Percentiles rank a stretch among this genome's conserved stretches.
Evolutionary conservation across 1,140 invertebrate genomes (phyloP).

Genomic region (Antheraea mylitta): DNA sequence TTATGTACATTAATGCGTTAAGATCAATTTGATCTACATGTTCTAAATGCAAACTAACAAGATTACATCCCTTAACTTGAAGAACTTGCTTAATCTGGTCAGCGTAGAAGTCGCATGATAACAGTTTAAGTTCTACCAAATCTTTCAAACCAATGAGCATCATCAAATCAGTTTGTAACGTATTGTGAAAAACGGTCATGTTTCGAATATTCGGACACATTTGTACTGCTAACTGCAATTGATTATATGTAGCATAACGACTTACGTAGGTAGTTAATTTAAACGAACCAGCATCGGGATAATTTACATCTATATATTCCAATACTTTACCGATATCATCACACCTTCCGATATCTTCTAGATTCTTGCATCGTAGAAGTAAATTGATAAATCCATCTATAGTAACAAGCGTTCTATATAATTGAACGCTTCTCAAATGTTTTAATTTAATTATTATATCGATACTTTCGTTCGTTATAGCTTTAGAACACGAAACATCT

Average conservation of each 20-base stretch:
- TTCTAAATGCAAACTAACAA: constrained; percentile 83
- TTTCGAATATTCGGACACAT: constrained; percentile 83
- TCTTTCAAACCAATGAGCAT: constrained; percentile 81
- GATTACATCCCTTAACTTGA: constrained; percentile 82
- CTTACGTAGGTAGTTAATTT: constrained; percentile 81
- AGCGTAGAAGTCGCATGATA: constrained; percentile 84
- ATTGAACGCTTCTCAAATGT: constrained; percentile 80
- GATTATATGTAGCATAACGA: constrained; percentile 80
- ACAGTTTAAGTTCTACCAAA: constrained; percentile 82
- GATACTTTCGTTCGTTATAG: constrained; percentile 84
- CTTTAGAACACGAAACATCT: constrained; percentile 84
- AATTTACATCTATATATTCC: constrained; percentile 79
- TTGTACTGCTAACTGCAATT: constrained; percentile 81
- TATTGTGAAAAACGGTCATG: constrained; percentile 83
- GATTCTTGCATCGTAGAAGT: constrained; percentile 78
- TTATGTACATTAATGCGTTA: constrained; percentile 83
- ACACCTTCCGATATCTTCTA: constrained; percentile 85
- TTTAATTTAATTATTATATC: constrained; percentile 79
- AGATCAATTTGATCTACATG: constrained; percentile 86
- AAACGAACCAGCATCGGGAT: constrained; percentile 75
- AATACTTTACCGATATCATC: constrained; percentile 84
- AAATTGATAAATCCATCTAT: constrained; percentile 81
- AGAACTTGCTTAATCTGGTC: constrained; percentile 83
- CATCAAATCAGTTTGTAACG: constrained; percentile 81
- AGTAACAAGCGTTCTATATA: constrained; percentile 83